phyloP scores from a whole-genome alignment of 35 echinoderm and acorn worm genomes.

The Chiridota heheva region DNA sequence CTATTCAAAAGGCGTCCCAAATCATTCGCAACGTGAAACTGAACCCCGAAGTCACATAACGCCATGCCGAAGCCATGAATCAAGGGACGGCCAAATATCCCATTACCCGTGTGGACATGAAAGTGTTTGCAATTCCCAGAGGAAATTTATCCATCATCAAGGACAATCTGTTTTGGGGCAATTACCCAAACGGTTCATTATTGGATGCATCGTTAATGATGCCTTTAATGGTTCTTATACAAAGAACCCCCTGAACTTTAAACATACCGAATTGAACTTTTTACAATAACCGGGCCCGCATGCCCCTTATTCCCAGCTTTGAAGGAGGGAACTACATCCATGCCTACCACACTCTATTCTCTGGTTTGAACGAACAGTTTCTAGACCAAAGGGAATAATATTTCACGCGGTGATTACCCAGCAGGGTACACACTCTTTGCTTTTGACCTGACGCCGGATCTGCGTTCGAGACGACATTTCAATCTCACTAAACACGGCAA shows the following conservation, averaged over 20 bases:
- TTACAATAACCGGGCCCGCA: too few species aligned
- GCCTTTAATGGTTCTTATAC: constrained; percentile 24
- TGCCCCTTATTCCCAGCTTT: too few species aligned
- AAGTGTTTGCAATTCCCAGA: constrained; percentile 51
- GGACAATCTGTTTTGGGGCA: constrained; percentile 56
- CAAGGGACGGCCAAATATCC: constrained; percentile 65
- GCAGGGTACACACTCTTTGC: constrained; percentile 67
- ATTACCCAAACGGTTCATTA: constrained; percentile 38
- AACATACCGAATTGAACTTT: constrained; percentile 47
- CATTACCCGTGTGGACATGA: constrained; percentile 42
- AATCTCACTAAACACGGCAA: constrained; percentile 64
- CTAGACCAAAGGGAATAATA: constrained; percentile 19
- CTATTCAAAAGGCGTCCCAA: constrained; percentile 35
- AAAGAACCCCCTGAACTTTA: constrained; percentile 50
- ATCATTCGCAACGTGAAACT: constrained; percentile 54
- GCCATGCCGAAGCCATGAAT: constrained; percentile 33
- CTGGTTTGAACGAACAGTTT: too few species aligned
- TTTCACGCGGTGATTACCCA: constrained; percentile 44
- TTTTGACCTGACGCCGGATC: constrained; percentile 69
- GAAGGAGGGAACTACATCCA: too few species aligned
- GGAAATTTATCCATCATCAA: constrained; percentile 52
- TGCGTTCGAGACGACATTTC: constrained; percentile 48
- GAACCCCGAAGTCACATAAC: not conserved
- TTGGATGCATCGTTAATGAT: constrained; percentile 39
- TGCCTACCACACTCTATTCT: too few species aligned